Evolutionary conservation across 2,797 vertebrate genomes (phyloP), one percentile per base, ranked within the genome.

Genomic region (Xerus rutilus): DNA sequence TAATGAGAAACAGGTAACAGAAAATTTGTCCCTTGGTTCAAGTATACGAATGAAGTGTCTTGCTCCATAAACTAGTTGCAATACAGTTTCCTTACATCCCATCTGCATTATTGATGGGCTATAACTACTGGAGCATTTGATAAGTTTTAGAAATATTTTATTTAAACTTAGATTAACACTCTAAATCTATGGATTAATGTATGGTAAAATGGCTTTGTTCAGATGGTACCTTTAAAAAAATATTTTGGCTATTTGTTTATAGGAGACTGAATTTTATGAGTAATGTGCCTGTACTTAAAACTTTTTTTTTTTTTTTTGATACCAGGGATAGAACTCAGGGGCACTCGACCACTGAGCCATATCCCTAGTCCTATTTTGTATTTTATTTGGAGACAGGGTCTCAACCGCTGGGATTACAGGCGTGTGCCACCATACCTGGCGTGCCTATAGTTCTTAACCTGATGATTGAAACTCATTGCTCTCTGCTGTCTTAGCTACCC

Each of bases 1-100:
- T 83, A 94, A 94, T 84, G 59, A 91, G 18, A 94, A 47, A 32
- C 35, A 91, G 72, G 93, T 73, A 47, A 74, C 85, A 64, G 21
- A 83, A 83, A 93, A 93, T 76, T 70, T 83, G 25, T 59, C 73
- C 30, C 45, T 59, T 78, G 45, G 23, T 92, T 91, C 49, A 92
- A 78, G 35, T 79, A 87, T 30, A 84, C 20, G 90, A 43, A 67
- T 18, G 81, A 57, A 57, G 18, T 21, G 0, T 73, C 76, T n/a
- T 86, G 67, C 21, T 86, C 28, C 20, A 47, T 52, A 78, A 94
- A 90, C 78, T 93, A 13, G 18, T 70, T 93, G 92, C 69, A 72
- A 73, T 92, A 84, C 52, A 59, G n/a, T 35, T 82, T 89, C 30
- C 9, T 43, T 21, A 76, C 49, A 59, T 64, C 7, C 25, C n/a